A percentile compares a stretch with the other conserved stretches of the same genome.
phyloP scores from a whole-genome alignment of 1,140 invertebrate species.

The Hydropsyche tenuis region DNA sequence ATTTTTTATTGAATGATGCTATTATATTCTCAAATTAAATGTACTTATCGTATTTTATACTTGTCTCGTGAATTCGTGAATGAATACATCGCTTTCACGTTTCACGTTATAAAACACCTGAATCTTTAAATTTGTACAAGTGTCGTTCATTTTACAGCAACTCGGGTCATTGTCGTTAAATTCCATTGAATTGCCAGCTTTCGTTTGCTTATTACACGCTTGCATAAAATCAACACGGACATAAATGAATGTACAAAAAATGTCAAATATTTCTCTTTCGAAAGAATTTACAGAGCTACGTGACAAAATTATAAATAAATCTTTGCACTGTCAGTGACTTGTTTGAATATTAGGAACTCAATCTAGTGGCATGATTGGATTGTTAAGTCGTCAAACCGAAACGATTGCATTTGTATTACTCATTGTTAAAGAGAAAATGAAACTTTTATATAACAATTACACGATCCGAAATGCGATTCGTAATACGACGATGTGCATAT shows the following conservation, averaged over 20 bases:
- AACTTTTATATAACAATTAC: conserved; percentile 12
- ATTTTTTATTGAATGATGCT: no score
- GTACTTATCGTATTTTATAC: no score
- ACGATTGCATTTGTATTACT: conserved; percentile 1
- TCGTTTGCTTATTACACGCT: neutral
- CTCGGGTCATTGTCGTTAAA: neutral
- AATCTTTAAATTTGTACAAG: conserved; percentile 1
- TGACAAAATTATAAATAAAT: neutral
- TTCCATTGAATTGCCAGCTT: neutral
- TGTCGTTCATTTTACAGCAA: neutral
- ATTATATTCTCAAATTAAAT: no score
- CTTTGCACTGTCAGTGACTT: neutral
- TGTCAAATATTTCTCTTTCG: neutral
- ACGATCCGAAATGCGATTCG: neutral
- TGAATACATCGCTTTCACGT: no score
- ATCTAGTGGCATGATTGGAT: neutral
- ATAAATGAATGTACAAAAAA: neutral
- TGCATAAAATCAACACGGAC: conserved; percentile 1
- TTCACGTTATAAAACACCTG: neutral
- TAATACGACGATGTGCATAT: neutral
- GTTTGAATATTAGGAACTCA: neutral
- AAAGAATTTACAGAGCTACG: no score
- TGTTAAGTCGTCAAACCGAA: neutral
- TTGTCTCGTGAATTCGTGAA: no score
- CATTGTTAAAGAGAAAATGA: neutral